These are phyloP conservation scores for Oreohelix idahoensis DNA, from an alignment of 1,140 invertebrate species.

Conservation along the genomic window DNA sequence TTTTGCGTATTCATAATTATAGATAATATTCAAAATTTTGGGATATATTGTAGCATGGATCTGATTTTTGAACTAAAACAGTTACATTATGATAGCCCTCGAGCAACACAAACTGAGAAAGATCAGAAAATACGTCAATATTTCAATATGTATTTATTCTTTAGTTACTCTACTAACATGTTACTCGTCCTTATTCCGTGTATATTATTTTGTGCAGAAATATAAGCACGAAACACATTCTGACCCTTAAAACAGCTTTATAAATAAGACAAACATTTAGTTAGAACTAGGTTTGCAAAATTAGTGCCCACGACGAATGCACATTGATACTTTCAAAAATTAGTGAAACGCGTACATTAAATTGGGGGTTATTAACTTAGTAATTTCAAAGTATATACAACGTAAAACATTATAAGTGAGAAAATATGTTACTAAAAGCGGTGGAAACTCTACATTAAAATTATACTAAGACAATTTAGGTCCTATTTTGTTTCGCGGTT, in stretches of 20 bases:
- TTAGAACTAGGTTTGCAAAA: conserved; percentile 9
- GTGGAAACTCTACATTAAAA: not conserved
- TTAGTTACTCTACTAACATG: not conserved
- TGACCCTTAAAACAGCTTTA: not conserved
- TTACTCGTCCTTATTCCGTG: not conserved
- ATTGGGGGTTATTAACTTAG: not conserved
- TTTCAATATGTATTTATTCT: not conserved
- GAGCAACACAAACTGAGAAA: not conserved
- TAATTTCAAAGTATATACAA: not conserved
- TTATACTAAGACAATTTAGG: not conserved
- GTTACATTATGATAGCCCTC: not conserved
- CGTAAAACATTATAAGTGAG: not conserved
- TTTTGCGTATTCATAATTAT: not conserved
- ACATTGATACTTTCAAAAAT: not conserved
- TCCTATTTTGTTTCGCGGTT: conserved; percentile 21
- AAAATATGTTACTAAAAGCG: not conserved
- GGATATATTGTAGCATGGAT: not conserved
- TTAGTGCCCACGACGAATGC: not conserved
- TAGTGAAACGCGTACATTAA: not conserved
- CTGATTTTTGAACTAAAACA: not conserved
- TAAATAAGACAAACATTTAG: not conserved
- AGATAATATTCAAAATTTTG: not conserved
- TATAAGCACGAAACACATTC: not conserved
- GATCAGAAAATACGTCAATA: not conserved
- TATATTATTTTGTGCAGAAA: not conserved